Base-by-base conservation (phyloP, 2,797 vertebrate genomes). In the Aulostomus chinensis region DNA sequence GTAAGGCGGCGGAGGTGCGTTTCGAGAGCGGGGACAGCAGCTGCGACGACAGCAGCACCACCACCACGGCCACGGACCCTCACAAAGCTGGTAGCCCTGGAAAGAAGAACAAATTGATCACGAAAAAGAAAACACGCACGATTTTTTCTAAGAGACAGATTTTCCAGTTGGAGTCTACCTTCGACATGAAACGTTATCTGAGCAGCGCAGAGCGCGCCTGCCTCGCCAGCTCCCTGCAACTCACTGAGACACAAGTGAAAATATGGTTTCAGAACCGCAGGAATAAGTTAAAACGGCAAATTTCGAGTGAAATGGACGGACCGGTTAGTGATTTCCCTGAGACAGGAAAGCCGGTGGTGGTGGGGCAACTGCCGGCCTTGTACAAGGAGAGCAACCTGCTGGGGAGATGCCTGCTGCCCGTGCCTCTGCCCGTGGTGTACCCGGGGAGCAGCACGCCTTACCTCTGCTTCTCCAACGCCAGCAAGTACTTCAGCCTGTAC, bases 91-190 rank as follows among this genome's bases (percentile, higher is more conserved):
- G 49, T 17, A 18, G 53, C 20, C 9, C 73, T 10, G 45, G 11
- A 53, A 93, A 91, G 68, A 93, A 91, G 58, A 89, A 28, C 64
- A 91, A 93, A 73, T 41, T 84, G 2, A 73, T 90, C 18, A 69
- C 85, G 9, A 91, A 92, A 54, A 93, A 94, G 87, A 94, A 94
- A 64, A 95, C 92, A 1, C 90, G 94, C 78, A 95, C 94, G 0
- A 93, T 94, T 53, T 95, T 95, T 71, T 95, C 93, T 59, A 94
- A 93, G 76, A 92, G 93, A 77, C 93, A 93, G 80, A 91, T 94
- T 58, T 93, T 93, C 69, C 93, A 92, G 76, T 76, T 93, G 86
- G 93, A 94, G 75, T 89, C 91, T 73, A 92, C 93, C 17, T 94
- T 93, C 80, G 92, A 92, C 70, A 90, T 91, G 87, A 93, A 94